Base-by-base conservation (phyloP, 2,113 vertebrate genomes). In the Apeltes quadracus region DNA sequence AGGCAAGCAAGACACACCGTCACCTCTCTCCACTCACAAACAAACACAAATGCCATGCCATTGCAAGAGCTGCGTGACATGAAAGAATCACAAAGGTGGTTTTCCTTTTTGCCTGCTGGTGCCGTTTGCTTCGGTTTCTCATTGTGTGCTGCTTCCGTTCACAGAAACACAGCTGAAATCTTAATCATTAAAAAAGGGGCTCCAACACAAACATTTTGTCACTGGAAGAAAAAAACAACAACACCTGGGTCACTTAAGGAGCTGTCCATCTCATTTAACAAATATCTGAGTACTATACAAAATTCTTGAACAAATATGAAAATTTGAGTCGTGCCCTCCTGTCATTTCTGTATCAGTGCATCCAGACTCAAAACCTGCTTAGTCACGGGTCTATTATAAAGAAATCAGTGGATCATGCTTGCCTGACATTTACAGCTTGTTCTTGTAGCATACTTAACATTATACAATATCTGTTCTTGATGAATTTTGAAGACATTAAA, bases 1-100 rank as follows among this genome's bases (percentile, higher is more conserved):
- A 98, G 98, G 97, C 98, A 95, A 95, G 95, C 78, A 65, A 71
- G 15, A 73, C 79, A 79, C 82, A 82, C 79, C 82, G 46, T 73
- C 75, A 78, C 79, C 69, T 75, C 62, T 57, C 57, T 44, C 56
- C 85, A 78, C 81, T 78, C 77, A 74, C 59, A 69, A n/a, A 64
- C 64, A 83, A 74, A 75, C 81, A 87, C 82, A 91, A 89, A 86
- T 78, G 83, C 41, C 39, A 51, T 68, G 56, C 53, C 64, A 32
- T 67, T 76, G 68, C 67, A 71, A 76, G 43, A 75, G 79, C 78
- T 77, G 32, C 25, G 75, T 68, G 59, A 86, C 83, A 80, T 78
- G 65, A 84, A 75, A 71, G 23, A 41, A 66, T 75, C 50, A 67
- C 62, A 77, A 48, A 69, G 58, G 34, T n/a, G 0, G 7, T 48